These are phyloP conservation scores for Drepanosiphum platanoidis DNA, from an alignment of 2,888 invertebrate species.

Conservation along the genomic window DNA sequence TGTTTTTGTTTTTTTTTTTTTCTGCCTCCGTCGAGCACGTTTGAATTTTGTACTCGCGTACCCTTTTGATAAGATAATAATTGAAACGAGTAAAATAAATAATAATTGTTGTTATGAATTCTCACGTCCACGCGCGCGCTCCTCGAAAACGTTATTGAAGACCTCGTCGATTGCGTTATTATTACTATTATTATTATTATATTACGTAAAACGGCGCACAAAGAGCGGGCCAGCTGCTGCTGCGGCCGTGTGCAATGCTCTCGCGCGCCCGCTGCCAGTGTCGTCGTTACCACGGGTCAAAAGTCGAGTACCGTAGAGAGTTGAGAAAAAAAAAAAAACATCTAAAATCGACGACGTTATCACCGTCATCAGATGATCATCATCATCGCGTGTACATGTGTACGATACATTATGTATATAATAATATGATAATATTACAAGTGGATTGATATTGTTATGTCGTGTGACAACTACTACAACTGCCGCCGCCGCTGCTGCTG, in stretches of 20 bases:
- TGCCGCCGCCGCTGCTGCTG: neutral
- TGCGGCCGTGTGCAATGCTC: neutral
- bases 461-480: neutral
- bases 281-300: neutral
- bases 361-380: neutral
- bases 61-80: neutral
- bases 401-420: neutral
- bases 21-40: neutral
- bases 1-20: neutral
- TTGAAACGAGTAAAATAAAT: too few relatives aligned
- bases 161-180: neutral
- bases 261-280: neutral
- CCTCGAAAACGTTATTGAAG: too few relatives aligned
- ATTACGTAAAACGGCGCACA: neutral
- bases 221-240: neutral
- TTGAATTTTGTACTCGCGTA: neutral
- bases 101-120: neutral
- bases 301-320: neutral
- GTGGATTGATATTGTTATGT: neutral
- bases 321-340: too few relatives aligned
- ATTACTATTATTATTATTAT: neutral
- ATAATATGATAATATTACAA: too few relatives aligned
- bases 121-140: neutral
- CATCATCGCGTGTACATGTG: too few relatives aligned
- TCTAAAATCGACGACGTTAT: neutral